phyloP scores from a whole-genome alignment of 1,140 invertebrate genomes.

The Probaryconus sp. region DNA sequence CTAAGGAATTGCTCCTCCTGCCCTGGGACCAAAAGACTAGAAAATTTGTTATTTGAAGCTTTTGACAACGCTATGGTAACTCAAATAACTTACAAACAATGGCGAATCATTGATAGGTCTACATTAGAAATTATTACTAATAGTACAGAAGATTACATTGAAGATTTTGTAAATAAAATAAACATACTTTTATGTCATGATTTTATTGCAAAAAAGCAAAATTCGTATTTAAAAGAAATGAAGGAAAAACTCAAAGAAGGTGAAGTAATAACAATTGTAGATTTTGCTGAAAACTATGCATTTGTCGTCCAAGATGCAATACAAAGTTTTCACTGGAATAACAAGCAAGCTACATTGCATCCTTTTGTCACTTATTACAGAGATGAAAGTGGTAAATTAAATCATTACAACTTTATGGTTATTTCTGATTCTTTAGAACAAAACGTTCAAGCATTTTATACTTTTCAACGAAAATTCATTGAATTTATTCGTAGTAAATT shows the following conservation, averaged over 20 bases:
- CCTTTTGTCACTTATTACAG: slow-evolving; percentile 54
- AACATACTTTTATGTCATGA: slow-evolving; percentile 37
- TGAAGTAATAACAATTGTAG: slow-evolving; percentile 49
- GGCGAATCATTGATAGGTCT: slow-evolving; percentile 13
- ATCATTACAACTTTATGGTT: too few species aligned
- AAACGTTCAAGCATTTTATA: neutral
- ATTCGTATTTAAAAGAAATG: too few species aligned
- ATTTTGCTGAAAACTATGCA: slow-evolving; percentile 70
- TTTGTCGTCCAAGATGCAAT: slow-evolving; percentile 65
- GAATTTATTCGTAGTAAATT: too few species aligned
- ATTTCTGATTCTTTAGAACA: too few species aligned
- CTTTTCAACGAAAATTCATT: too few species aligned
- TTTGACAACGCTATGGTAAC: slow-evolving; percentile 24
- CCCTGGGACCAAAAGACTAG: slow-evolving; percentile 4
- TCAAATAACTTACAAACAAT: slow-evolving; percentile 26
- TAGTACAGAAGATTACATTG: slow-evolving; percentile 35
- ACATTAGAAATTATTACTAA: slow-evolving; percentile 10
- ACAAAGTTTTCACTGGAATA: slow-evolving; percentile 64
- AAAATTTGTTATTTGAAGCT: slow-evolving; percentile 2
- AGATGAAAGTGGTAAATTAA: too few species aligned
- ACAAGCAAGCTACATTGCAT: slow-evolving; percentile 64
- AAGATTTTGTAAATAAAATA: slow-evolving; percentile 30
- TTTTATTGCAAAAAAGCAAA: slow-evolving; percentile 56
- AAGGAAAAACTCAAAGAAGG: too few species aligned
- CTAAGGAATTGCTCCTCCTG: slow-evolving; percentile 7